Evolutionary conservation across 2,797 vertebrate genomes (phyloP), one percentile per base, ranked within the genome.

Genomic region (Sandelia bainsii): DNA sequence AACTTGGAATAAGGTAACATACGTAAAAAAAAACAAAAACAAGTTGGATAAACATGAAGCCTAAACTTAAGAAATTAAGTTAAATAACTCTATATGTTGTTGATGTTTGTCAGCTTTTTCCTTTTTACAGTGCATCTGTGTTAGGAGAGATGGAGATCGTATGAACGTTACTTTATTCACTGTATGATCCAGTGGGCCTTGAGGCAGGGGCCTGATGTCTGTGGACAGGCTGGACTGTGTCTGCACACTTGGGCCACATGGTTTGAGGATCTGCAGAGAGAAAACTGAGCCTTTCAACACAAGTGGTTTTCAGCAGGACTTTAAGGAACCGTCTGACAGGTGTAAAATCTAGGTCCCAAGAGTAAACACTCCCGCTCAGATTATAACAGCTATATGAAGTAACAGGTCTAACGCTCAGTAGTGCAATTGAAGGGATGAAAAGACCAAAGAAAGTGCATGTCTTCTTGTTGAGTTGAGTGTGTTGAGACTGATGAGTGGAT

Each of bases 401-500:
- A 70, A 34, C 46, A 29, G 40, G 40, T 42, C 40, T 42, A 16
- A 42, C 13, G 3, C 40, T 56, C 37, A 23, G 37, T 10, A 29
- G 13, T 11, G 23, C 14, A 64, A 69, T 0, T 62, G 37, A 72
- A 56, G 34, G 25, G 56, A 53, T 10, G 56, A 64, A 58, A 39
- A 74, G 1, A 64, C 48, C 53, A 79, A 63, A 74, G 42, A 82
- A 75, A 84, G 61, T 51, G 6, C 3, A 48, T 69, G 69, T 78
- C 74, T 86, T 72, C 51, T 72, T 22, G 58, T 34, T 64, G n/a
- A n/a, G 20, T 40, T 59, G 27, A 59, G 40, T 60, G 50, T 67
- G 66, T 50, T 78, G 58, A 62, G 80, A 25, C 39, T 60, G 54
- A 81, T 64, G 49, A 61, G 44, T 61, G 58, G 61, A 81, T 85